Evolutionary conservation across 1,140 invertebrate genomes (phyloP).

Genomic region (Ostrea edulis): DNA sequence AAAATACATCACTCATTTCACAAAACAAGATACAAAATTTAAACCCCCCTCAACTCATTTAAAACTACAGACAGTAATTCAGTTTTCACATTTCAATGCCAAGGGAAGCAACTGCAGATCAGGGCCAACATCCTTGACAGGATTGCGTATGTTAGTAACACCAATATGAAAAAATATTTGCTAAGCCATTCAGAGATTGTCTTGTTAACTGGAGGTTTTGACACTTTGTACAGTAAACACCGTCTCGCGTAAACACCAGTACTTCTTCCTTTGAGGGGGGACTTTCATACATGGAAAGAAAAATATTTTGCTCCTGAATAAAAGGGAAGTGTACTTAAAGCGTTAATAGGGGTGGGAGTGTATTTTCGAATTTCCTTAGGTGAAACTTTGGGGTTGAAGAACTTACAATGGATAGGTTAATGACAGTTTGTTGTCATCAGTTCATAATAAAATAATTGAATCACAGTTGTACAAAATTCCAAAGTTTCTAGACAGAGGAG

Average conservation of each 20-base stretch:
- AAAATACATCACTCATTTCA: conserved; percentile 4
- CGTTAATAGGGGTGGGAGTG: conserved; percentile 22
- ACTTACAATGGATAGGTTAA: conserved; percentile 9
- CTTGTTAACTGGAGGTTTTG: conserved; percentile 29
- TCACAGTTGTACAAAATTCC: background rate
- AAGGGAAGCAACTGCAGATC: conserved; percentile 9
- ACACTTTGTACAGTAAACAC: background rate
- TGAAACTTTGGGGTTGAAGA: conserved; percentile 3
- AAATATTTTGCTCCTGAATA: conserved; percentile 22
- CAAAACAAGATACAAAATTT: background rate
- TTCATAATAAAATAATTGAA: background rate
- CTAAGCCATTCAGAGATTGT: conserved; percentile 18
- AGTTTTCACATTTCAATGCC: background rate
- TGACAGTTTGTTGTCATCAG: conserved; percentile 10
- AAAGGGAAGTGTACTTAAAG: conserved; percentile 27
- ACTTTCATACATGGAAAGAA: conserved; percentile 25
- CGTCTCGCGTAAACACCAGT: background rate
- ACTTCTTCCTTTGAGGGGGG: conserved; percentile 20
- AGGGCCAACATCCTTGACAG: background rate
- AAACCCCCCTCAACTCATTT: background rate
- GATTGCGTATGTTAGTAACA: conserved; percentile 17
- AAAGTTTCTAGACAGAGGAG: conserved; percentile 1
- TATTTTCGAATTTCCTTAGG: conserved; percentile 27
- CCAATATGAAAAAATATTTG: conserved; percentile 32
- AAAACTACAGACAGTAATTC: conserved; percentile 16